These are phyloP conservation scores for Tachyglossus aculeatus DNA, from an alignment of 2,797 vertebrate species.

Conservation along the genomic window DNA sequence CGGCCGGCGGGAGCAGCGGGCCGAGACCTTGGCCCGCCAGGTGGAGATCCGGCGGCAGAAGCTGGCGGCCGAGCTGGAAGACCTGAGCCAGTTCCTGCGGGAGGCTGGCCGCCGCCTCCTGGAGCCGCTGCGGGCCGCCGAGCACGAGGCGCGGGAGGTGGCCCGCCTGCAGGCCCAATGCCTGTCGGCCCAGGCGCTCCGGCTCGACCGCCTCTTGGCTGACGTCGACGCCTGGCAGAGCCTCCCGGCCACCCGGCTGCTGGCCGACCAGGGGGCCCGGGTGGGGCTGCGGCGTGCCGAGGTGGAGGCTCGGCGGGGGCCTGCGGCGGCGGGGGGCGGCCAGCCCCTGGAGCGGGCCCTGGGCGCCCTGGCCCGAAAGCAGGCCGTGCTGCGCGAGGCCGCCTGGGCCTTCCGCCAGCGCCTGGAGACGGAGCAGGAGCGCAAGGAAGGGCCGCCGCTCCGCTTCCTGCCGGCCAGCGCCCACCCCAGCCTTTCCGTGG, in stretches of 20 bases:
- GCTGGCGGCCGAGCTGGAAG: not conserved
- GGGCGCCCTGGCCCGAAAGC: not conserved
- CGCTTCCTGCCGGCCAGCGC: too few relatives aligned
- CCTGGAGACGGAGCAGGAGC: not conserved
- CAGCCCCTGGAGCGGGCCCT: not conserved
- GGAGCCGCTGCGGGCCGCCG: not conserved
- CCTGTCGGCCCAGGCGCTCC: not conserved
- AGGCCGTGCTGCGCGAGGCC: not conserved
- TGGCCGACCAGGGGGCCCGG: not conserved
- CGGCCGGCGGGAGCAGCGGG: not conserved
- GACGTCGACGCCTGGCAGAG: not conserved
- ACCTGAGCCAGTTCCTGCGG: constrained; percentile 12
- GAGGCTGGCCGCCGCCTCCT: constrained; percentile 9
- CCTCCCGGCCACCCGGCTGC: not conserved
- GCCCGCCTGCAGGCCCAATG: not conserved
- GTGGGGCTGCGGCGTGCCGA: not conserved
- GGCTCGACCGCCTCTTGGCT: not conserved
- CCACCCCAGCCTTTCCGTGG: not conserved
- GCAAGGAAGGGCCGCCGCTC: not conserved
- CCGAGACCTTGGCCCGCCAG: not conserved
- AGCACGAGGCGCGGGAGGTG: not conserved
- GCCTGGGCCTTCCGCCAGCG: not conserved
- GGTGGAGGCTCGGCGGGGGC: not conserved
- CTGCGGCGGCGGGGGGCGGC: too few relatives aligned
- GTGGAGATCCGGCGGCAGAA: not conserved